Evolutionary conservation across 2,113 vertebrate genomes (phyloP).

Genomic region (Crocuta crocuta): DNA sequence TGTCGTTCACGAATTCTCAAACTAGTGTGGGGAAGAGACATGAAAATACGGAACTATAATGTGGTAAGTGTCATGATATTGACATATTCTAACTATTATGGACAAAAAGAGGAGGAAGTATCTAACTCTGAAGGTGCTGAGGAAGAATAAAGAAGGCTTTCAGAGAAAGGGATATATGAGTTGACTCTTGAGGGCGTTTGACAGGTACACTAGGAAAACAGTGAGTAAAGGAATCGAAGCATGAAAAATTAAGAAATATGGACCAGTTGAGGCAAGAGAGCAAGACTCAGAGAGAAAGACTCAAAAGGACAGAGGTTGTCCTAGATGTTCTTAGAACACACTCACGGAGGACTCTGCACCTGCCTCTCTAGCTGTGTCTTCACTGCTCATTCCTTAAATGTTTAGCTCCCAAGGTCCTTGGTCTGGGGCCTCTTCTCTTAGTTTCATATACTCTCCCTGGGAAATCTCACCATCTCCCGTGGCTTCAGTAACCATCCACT

Average conservation of each 20-base stretch:
- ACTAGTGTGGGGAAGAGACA: constrained; percentile 28
- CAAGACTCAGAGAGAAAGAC: constrained; percentile 22
- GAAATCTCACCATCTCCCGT: constrained; percentile 31
- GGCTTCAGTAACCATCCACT: not conserved
- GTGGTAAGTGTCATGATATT: not conserved
- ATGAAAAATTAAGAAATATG: constrained; percentile 49
- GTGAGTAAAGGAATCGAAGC: constrained; percentile 39
- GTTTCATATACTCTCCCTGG: not conserved
- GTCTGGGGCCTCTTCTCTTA: not conserved
- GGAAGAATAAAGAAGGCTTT: constrained; percentile 14
- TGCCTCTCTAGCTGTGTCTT: not conserved
- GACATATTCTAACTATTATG: not conserved
- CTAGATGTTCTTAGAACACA: not conserved
- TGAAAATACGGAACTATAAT: not conserved
- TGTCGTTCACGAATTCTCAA: constrained; percentile 29
- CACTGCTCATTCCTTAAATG: constrained; percentile 17
- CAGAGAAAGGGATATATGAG: constrained; percentile 33
- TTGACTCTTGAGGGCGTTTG: not conserved
- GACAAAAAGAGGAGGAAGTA: not conserved
- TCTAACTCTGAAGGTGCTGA: constrained; percentile 44
- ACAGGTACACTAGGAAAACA: constrained; percentile 23
- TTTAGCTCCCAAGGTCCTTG: not conserved
- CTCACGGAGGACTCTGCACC: not conserved
- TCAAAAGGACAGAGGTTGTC: not conserved
- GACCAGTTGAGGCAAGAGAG: not conserved